phyloP scores from a whole-genome alignment of 2,888 invertebrate genomes.

The Sphecodes monilicornis region DNA sequence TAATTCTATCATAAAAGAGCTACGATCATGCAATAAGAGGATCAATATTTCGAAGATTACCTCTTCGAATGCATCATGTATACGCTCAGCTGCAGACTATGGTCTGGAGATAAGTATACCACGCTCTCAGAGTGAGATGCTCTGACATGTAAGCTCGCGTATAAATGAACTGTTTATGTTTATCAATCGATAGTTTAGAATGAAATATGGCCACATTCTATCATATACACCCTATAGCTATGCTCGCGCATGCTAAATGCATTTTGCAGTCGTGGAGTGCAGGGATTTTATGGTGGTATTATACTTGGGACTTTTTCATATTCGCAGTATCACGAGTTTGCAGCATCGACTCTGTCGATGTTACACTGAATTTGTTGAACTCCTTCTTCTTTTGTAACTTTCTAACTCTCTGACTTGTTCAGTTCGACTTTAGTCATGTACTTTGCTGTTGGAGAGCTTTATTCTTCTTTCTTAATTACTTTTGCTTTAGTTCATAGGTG shows the following conservation, averaged over 20 bases:
- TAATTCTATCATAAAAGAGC: no score
- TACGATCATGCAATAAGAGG: no score
- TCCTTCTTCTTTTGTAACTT: not conserved
- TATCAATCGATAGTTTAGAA: not conserved
- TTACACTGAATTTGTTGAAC: not conserved
- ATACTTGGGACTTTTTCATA: not conserved
- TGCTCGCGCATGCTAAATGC: not conserved
- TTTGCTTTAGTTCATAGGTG: no score
- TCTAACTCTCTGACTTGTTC: not conserved
- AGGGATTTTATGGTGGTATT: not conserved
- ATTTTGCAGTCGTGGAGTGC: not conserved
- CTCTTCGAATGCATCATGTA: not conserved
- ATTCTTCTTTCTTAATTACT: no score
- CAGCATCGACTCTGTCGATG: not conserved
- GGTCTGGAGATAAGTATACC: not conserved
- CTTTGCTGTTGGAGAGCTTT: no score
- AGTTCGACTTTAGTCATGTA: not conserved
- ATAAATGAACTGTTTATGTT: not conserved
- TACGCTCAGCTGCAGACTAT: not conserved
- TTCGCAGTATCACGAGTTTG: not conserved
- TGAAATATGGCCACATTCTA: not conserved
- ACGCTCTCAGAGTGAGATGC: not conserved
- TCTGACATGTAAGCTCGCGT: not conserved
- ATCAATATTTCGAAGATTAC: no score
- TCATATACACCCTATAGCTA: not conserved